Base-by-base conservation (phyloP, 2,113 vertebrate species). In the Periophthalmodon schlosseri region DNA sequence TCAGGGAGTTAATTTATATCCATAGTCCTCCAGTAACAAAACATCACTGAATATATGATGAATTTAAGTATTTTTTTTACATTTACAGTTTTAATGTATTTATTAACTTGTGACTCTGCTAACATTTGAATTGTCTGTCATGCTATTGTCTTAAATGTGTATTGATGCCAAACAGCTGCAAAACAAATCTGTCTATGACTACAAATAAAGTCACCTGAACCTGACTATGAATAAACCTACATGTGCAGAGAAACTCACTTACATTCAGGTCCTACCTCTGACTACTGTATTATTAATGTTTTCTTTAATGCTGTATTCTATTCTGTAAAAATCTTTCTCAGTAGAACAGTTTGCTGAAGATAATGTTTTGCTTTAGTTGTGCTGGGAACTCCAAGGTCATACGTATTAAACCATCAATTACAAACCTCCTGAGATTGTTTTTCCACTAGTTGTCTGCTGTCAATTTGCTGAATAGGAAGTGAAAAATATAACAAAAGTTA, bases 401-500 rank as follows among this genome's bases (percentile, higher is more conserved):
- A 16, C 18, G 28, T 15, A 18, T 33, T 63, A 15, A 63, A 16
- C 60, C 24, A 63, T 65, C 34, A 63, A 60, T 34, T 16, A 34
- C 4, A 65, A n/a, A 39, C 39, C 18, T 65, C 63, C 39, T 65
- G 15, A 44, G 9, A 36, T 36, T 39, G 23, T 65, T 16, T 44
- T 39, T 39, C 34, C 63, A 61, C 6, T 2, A 5, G 34, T 65
- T 65, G 65, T 78, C 60, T 44, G 50, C 68, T 77, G 74, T 76
- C 70, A 77, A 70, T 81, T 61, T 75, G 44, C 28, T 34, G 23
- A 74, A 73, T 83, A 79, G 72, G 77, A 0, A 2, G 74, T 39
- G 0, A 84, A 88, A 85, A 82, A 77, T 47, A 76, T 69, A 69
- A 46, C 46, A 84, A 78, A 77, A 69, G 72, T 83, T 86, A 81